Evolutionary conservation across 2,888 invertebrate species (phyloP), one percentile per base, ranked within the genome.

Genomic region (Leucania comma): DNA sequence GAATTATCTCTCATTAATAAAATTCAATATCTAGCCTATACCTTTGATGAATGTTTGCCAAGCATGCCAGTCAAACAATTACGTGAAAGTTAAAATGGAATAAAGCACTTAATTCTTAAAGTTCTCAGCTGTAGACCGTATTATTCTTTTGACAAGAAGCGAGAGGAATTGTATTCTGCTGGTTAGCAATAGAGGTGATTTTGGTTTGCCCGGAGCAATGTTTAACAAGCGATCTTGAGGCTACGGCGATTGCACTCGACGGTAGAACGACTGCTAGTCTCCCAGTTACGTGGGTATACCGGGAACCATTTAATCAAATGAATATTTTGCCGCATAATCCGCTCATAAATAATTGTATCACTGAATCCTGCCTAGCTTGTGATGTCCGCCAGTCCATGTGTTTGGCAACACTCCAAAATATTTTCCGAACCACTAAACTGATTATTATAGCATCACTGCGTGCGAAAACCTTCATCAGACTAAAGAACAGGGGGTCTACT

Each of bases 71-170:
- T 81, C 69, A 75, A 83, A 83, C 86, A 87, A 87, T 87, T 87
- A 89, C 81, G 83, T 81, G 69, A 85, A 89, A 87, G 83, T 89
- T 87, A 85, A 87, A 89, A 88, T 81, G 83, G 84, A 88, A 88
- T 89, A 85, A 88, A 88, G 86, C 84, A 87, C 86, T 90, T 89
- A 88, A 88, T 90, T 89, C 83, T 87, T 80, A 82, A 86, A 88
- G 81, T 88, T 87, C 81, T 86, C 81, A 76, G 73, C 76, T 69
- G 77, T 83, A 80, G 78, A 72, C 77, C 67, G 78, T 82, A 86
- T 87, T 85, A 85, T 87, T 87, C 86, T 87, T 86, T 82, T 75
- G 22, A 12, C 38, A 6, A 50, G 46, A 29, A 24, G 35, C 61
- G 24, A 74, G 51, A 12, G 57, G 75, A 78, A 80, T 35, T 84